Evolutionary conservation across 2,113 vertebrate genomes (phyloP), one percentile per base, ranked within the genome.

Genomic region (Lepisosteus oculatus): DNA sequence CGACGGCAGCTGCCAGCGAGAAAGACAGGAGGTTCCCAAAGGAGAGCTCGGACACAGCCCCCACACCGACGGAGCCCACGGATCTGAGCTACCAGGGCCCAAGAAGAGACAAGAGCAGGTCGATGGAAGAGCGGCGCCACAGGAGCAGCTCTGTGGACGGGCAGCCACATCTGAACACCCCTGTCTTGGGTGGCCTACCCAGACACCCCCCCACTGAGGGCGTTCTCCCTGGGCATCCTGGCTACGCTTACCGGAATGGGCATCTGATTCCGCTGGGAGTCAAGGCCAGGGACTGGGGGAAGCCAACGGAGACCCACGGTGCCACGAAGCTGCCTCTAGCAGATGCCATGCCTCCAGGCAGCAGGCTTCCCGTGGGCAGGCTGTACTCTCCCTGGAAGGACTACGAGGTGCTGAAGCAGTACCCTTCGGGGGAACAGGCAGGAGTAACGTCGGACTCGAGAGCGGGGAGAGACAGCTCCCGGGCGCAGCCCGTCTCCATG

Each of bases 31-130:
- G 2, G 0, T 29, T 62, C 29, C 29, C 29, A 29, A 29, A 2
- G n/a, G 47, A 29, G 0, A 54, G 43, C 2, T 1, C 63, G 0
- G 75, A 86, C 1, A n/a, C 13, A 4, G 17, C 42, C 44, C 72
- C 72, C 3, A 41, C 12, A 7, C 8, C 8, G 4, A 55, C 75
- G n/a, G 59, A 68, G 3, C 72, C 74, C 13, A 41, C 66, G 4
- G 64, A 79, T 43, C 8, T 76, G 62, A 73, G 74, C 42, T 65
- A 74, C 65, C 79, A 74, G 59, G 62, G 29, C 2, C 78, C 67
- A 29, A 7, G 5, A 6, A 79, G 70, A 41, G n/a, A 15, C n/a
- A 54, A 15, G 55, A 72, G 17, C 44, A 14, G 55, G 69, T 43
- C 63, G 0, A 3, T 65, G 7, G 74, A 81, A 15, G 77, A 82